These are phyloP conservation scores for Scaptomyza hsui DNA, from an alignment of 1,140 invertebrate genomes.

Conservation along the genomic window DNA sequence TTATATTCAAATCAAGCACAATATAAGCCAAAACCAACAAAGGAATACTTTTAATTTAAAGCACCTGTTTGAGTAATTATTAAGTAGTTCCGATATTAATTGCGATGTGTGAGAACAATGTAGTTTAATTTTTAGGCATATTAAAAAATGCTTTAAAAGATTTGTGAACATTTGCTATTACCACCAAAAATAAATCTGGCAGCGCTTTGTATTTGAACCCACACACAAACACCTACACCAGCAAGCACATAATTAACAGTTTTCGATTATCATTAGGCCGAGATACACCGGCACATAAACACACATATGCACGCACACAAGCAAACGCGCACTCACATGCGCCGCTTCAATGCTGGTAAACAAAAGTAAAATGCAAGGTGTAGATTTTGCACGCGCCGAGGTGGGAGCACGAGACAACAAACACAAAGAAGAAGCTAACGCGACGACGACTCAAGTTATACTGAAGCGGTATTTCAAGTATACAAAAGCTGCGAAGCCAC, in stretches of 20 bases:
- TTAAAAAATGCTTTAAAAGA: not conserved
- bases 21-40: no score
- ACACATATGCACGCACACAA: conserved; percentile 29
- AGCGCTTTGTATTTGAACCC: conserved; percentile 7
- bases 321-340: conserved; percentile 19
- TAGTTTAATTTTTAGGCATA: conserved; percentile 1
- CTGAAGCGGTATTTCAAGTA: conserved; percentile 78
- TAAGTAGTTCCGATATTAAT: not conserved
- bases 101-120: no score
- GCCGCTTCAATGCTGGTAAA: conserved; percentile 46
- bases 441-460: conserved; percentile 66
- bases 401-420: conserved; percentile 7
- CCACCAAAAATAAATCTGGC: conserved; percentile 12
- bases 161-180: not conserved
- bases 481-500: conserved; percentile 57
- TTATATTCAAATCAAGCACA: no score
- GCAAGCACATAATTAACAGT: conserved; percentile 42
- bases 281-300: conserved; percentile 52
- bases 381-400: conserved; percentile 35
- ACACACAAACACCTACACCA: conserved; percentile 5
- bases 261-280: conserved; percentile 78
- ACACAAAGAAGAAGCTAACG: conserved; percentile 44
- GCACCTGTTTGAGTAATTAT: conserved; percentile 42
- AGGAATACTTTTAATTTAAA: no score
- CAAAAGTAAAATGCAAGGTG: conserved; percentile 65